Evolutionary conservation across 2,888 invertebrate species (phyloP), one percentile per base, ranked within the genome.

Genomic region (Drosophila maculinotata): DNA sequence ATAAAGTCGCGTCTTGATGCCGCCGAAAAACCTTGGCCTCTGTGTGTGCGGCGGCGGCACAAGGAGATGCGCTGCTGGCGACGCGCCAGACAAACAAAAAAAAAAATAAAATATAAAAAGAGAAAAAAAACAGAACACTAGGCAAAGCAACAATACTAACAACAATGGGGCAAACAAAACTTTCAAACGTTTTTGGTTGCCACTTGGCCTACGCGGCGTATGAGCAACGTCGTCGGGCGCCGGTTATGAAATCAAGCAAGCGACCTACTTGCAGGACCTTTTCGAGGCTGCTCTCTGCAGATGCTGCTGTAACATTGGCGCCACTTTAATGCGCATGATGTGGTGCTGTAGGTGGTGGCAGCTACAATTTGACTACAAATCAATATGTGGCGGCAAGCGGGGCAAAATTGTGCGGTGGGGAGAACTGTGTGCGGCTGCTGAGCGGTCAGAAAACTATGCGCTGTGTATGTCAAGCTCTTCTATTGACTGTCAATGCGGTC

Each of bases 11-110:
- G 90, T 69, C 90, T 76, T 67, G 53, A 49, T 84, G 89, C 79
- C 90, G 89, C 74, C 88, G 58, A 63, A 78, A 81, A 80, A 79
- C 88, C 88, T 87, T 83, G 88, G 83, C 77, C 83, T 79, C 77
- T 64, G 38, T 56, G 25, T 28, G 66, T 45, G n/a, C n/a, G n/a
- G n/a, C n/a, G n/a, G 44, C 26, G 68, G 69, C 74, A 69, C 64
- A 69, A 73, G 70, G 70, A 69, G 76, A 69, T 76, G 60, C 51
- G 60, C 48, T 79, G 60, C 48, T 79, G 79, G 83, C 79, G 68
- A 38, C 36, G 35, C 33, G 79, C 79, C 83, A 80, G 69, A 53
- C 73, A 81, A 66, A 75, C 67, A 78, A 63, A 59, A 51, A 48
- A 42, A 41, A 17, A 28, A 12, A n/a, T n/a, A n/a, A n/a, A n/a